Base-by-base conservation (phyloP, 2,888 invertebrate species). In the Eupithecia centaureata region DNA sequence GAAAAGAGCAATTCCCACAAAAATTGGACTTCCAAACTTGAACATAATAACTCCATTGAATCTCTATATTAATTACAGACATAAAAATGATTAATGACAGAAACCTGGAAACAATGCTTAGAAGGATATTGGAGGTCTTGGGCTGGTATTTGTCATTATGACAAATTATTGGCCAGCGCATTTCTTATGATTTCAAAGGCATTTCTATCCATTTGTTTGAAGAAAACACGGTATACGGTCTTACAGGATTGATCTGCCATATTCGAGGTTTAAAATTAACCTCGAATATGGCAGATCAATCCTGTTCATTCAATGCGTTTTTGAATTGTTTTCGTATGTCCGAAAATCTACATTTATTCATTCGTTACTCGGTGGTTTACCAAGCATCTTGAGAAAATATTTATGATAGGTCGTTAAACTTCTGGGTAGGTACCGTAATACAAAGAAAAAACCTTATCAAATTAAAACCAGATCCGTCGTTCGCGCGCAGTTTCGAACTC, bases 1-100 rank as follows among this genome's bases (percentile, higher is more conserved):
- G 51, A 59, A 42, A 66, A 68, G 68, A 65, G 63, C 66, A 76
- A 75, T 67, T 61, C 64, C 66, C 68, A 73, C 75, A 77, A 79
- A 78, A 77, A 78, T 77, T 76, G 77, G 51, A 67, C 78, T 76
- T 74, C 75, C 77, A 79, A 82, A 80, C 67, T 71, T 60, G 30
- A 77, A 76, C 79, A 82, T 82, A 83, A 84, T 82, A 83, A 78
- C 75, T 79, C 74, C 73, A 85, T 81, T 82, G 84, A 85, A 86
- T 89, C 89, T 87, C 88, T 87, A 87, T 92, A 92, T 92, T 92
- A 92, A 92, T 92, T 91, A 89, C 89, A 79, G 84, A 85, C 86
- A 91, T 92, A 92, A 92, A 92, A 91, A 89, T 92, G 91, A 92
- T 91, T 89, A 90, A 92, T 89, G 89, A 81, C 75, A 73, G 78